Conservation (phyloP, 2,113 vertebrate species). For the Chionodraco myersi region DNA sequence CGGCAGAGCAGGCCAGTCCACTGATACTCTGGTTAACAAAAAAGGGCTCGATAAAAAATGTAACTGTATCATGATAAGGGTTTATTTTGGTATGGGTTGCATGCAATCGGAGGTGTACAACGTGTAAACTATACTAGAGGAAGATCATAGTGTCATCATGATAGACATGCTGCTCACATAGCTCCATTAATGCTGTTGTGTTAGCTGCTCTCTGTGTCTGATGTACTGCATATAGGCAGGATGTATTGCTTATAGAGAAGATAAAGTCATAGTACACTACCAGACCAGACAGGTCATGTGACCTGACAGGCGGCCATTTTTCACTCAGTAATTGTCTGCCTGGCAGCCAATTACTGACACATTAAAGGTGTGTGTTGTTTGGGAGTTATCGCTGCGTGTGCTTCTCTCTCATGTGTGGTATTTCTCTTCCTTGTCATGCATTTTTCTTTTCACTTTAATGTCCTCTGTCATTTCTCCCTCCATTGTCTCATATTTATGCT, state of each 20-base stretch:
- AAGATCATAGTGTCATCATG: slow-evolving; percentile 3
- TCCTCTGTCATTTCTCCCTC: slow-evolving; percentile 22
- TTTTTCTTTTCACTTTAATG: slow-evolving; percentile 1
- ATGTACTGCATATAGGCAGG: slow-evolving; percentile 24
- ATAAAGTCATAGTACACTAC: slow-evolving; percentile 26
- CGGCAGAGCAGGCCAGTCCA: slow-evolving; percentile 19
- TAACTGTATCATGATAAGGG: slow-evolving; percentile 21
- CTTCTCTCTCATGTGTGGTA: slow-evolving; percentile 2
- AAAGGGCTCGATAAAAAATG: slow-evolving; percentile 21
- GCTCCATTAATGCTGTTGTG: neutral
- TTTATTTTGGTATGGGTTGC: slow-evolving; percentile 30
- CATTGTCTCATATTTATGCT: slow-evolving; percentile 1
- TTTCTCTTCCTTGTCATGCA: neutral
- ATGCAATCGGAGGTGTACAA: slow-evolving; percentile 13
- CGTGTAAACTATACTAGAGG: slow-evolving; percentile 19
- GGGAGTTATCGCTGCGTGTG: slow-evolving; percentile 30
- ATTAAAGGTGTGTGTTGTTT: slow-evolving; percentile 54
- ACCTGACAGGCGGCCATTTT: slow-evolving; percentile 42
- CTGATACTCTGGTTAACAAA: slow-evolving; percentile 49
- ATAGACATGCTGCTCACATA: neutral
- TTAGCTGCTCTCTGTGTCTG: slow-evolving; percentile 24
- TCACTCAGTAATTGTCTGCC: slow-evolving; percentile 58
- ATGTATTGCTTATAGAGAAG: slow-evolving; percentile 35
- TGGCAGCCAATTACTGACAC: slow-evolving; percentile 60
- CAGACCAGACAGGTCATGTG: slow-evolving; percentile 8